Percentiles rank a stretch among this genome's conserved stretches.
Conservation (phyloP, 1,140 invertebrate species). For the Drosophila mojavensis region DNA sequence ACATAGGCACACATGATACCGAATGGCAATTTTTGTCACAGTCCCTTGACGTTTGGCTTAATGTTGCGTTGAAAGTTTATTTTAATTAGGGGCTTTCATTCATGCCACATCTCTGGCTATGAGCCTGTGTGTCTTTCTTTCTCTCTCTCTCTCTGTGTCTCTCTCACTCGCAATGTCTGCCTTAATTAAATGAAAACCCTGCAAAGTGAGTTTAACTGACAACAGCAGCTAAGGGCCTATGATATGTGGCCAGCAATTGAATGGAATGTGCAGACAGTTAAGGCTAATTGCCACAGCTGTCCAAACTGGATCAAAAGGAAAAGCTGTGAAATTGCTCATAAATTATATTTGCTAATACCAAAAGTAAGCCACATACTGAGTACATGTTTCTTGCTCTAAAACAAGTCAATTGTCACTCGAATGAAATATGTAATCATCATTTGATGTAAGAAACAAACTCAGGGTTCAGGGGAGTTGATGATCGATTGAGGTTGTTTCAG, state of each 20-base stretch:
- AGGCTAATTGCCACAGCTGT: constrained; percentile 32
- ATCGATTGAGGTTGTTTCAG: no score
- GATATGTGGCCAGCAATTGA: constrained; percentile 25
- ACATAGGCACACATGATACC: constrained; percentile 9
- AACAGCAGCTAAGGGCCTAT: constrained; percentile 19
- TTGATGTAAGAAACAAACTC: no score
- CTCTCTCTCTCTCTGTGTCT: constrained; percentile 9
- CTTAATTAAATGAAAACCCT: constrained; percentile 47
- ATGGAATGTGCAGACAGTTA: constrained; percentile 11
- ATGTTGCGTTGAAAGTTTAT: constrained; percentile 61
- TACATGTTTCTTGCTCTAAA: no score
- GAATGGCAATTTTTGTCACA: constrained; percentile 39
- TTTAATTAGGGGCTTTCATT: constrained; percentile 50
- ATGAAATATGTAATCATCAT: no score
- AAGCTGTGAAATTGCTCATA: neutral
- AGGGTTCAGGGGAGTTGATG: no score
- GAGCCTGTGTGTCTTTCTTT: neutral
- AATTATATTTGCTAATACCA: neutral
- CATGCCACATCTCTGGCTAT: constrained; percentile 16
- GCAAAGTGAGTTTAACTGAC: constrained; percentile 25
- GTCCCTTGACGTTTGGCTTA: constrained; percentile 45
- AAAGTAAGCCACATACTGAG: no score
- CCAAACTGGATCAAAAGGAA: constrained; percentile 9
- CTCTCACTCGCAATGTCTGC: neutral
- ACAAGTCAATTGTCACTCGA: no score